Evolutionary conservation across 92 coral and sea anemone genomes (phyloP), one percentile per base, ranked within the genome.

Genomic region (Bergia puertoricense): DNA sequence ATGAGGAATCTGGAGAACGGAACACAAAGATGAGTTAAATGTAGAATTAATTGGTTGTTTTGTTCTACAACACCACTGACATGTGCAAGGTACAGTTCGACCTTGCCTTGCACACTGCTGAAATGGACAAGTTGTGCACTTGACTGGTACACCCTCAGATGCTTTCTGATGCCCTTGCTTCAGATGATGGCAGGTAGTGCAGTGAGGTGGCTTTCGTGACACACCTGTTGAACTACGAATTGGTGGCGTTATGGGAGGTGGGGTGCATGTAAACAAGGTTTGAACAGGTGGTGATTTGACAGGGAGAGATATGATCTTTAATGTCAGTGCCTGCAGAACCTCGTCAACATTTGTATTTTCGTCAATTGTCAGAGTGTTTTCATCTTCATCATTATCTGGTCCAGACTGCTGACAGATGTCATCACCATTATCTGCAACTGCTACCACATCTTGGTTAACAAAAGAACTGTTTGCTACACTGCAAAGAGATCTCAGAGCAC

Each of bases 181-280:
- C 54, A 74, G 38, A 81, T 90, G 92, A 38, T 83, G 50, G 66
- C 93, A 90, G 36, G 74, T 86, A 13, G 76, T 50, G 37, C 93
- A 90, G 73, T 90, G 91, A 7, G 93, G 93, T 13, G 83, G 91
- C 85, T 69, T 90, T 40, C 90, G 39, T 44, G 78, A 37, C 3
- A 57, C 8, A 56, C 81, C 77, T 4, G 89, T 77, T 41, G 85
- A 62, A 15, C 44, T 8, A 40, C 20, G 76, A 68, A 30, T 45
- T 40, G 36, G 48, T 65, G n/a, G 46, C 46, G 88, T 86, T 37
- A 40, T 56, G 48, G 51, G 89, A 43, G 8, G 67, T 8, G 77
- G 45, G 20, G 38, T 3, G 39, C 20, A 1, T 39, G 77, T 74
- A 15, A 20, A 81, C 8, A 73, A 79, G 2, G 57, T 81, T 1